Evolutionary conservation across 2,113 vertebrate genomes (phyloP), one percentile per base, ranked within the genome.

Genomic region (Rhabdornis inornatus): DNA sequence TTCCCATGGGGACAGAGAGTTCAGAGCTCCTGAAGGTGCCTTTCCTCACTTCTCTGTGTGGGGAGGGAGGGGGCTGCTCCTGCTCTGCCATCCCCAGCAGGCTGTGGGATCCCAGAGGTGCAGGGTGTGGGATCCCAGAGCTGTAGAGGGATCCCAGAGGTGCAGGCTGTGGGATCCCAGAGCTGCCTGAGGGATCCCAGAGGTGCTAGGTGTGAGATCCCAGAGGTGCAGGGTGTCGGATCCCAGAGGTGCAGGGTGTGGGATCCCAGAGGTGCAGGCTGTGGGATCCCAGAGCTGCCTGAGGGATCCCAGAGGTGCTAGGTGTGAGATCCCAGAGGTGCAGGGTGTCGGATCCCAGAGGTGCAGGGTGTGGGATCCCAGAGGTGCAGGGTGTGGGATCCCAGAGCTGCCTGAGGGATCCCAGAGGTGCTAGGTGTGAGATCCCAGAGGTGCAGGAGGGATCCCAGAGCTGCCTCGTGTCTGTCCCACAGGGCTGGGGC

Each of bases 401-500:
- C 47, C 23, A 13, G 22, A 49, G 22, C 22, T 13, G 50, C 50
- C 10, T 47, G 45, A 3, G 50, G 22, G 23, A 25, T 33, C 50
- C 66, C 35, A 30, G 13, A 19, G 39, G 39, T 27, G 37, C 68
- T 25, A 12, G 4, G 19, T 9, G 7, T 11, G 39, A 11, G 11
- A 7, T 24, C 47, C 47, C 11, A 24, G 47, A 14, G 23, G 11
- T 25, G 45, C 45, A 47, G 45, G 11, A 22, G 7, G 4, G 23
- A 15, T 30, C 60, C 39, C 78, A 49, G 18, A 23, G 18, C 44
- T 70, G 35, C 44, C 45, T 31, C 0, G 1, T 28, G 40, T 61
- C 39, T 56, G n/a, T 33, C 45, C 22, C 3, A 4, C 57, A 99
- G 99, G 98, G 99, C 93, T 98, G 99, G 97, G 99, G 99, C 44